A percentile compares a stretch with the other conserved stretches of the same genome.
phyloP scores from a whole-genome alignment of 2,113 vertebrate genomes.

The Campylomormyrus numenius region DNA sequence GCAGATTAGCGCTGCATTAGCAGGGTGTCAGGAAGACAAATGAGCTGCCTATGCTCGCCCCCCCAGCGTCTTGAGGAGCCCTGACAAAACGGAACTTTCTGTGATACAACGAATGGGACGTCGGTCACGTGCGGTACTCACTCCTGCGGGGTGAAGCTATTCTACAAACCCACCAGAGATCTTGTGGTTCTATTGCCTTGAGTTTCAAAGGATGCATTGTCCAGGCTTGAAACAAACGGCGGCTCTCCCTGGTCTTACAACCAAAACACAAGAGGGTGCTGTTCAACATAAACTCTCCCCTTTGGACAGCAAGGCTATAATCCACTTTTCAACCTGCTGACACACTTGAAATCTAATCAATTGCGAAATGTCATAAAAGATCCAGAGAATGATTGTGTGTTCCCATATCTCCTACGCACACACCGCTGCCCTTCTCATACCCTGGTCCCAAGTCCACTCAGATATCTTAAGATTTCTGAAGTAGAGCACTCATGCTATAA shows the following conservation, averaged over 20 bases:
- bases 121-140: neutral
- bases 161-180: neutral
- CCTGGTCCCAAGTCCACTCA: neutral
- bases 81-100: constrained; percentile 35
- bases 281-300: neutral
- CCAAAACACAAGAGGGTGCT: neutral
- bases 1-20: constrained; percentile 53
- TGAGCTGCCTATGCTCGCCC: constrained; percentile 37
- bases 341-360: neutral
- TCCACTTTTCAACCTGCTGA: neutral
- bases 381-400: neutral
- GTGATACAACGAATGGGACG: constrained; percentile 14
- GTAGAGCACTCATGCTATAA: neutral
- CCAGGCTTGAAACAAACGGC: neutral
- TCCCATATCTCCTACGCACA: neutral
- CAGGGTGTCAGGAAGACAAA: constrained; percentile 58
- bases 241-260: neutral
- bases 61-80: constrained; percentile 35
- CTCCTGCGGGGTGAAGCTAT: neutral
- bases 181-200: neutral
- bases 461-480: neutral
- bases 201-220: neutral
- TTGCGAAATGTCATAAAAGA: neutral
- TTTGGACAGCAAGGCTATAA: neutral
- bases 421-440: neutral